Conservation (phyloP, 2,888 invertebrate genomes). For the Nomada goodeniana region DNA sequence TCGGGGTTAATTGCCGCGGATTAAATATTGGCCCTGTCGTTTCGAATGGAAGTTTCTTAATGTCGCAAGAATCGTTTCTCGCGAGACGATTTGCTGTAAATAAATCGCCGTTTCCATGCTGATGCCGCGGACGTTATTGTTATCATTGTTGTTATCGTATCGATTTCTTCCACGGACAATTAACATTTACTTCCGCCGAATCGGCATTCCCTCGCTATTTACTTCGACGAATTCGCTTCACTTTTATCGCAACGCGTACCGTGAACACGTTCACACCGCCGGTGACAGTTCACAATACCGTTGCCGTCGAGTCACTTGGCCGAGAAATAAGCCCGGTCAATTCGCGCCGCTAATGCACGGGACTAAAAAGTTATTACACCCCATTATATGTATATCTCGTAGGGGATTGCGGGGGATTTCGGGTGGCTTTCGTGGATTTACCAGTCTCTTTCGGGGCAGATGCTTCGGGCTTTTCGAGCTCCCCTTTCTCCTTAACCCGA, state of each 20-base stretch:
- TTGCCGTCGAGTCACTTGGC: background rate
- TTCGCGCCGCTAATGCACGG: conserved; percentile 67
- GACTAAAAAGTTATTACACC: conserved; percentile 75
- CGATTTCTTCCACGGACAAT: too few relatives aligned
- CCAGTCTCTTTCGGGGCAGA: conserved; percentile 77
- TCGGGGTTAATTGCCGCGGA: conserved; percentile 57
- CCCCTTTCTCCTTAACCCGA: conserved; percentile 66
- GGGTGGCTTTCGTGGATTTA: conserved; percentile 77
- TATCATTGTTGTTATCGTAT: too few relatives aligned
- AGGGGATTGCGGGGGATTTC: conserved; percentile 78
- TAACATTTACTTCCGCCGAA: too few relatives aligned
- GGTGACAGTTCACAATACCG: background rate
- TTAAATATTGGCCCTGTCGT: conserved; percentile 25
- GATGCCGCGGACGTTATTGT: too few relatives aligned
- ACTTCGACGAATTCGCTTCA: too few relatives aligned
- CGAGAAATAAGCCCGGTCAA: conserved; percentile 6
- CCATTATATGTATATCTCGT: conserved; percentile 66
- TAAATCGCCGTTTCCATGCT: too few relatives aligned
- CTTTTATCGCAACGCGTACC: too few relatives aligned
- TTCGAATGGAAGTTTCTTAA: background rate
- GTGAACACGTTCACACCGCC: background rate
- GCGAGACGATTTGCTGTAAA: too few relatives aligned
- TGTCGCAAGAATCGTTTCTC: background rate
- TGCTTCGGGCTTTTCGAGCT: conserved; percentile 74
- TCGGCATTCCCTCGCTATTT: too few relatives aligned